Evolutionary conservation across 2,113 vertebrate genomes (phyloP), one percentile per base, ranked within the genome.

Genomic region (Chlamydotis undulata): DNA sequence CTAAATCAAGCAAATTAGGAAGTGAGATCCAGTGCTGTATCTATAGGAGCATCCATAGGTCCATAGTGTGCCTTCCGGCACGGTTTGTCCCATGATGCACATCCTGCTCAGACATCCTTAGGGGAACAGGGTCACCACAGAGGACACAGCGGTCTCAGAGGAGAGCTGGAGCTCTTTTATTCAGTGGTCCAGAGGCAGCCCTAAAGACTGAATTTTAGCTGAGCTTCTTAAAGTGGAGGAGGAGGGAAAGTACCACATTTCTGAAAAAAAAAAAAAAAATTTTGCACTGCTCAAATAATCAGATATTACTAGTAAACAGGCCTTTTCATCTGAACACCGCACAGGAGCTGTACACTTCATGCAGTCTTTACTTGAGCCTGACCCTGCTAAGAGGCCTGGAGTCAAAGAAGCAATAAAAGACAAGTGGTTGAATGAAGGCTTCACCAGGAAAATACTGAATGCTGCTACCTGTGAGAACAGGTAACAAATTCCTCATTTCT

Each of bases 301-400:
- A 45, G 59, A 3, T 55, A 37, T 59, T 69, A 23, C 25, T 33
- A 39, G 7, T 39, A 88, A 87, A 88, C 19, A 76, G 67, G 16
- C 15, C 11, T 50, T 96, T 93, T 84, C 23, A 74, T 78, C 74
- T 87, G 29, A 39, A 88, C 85, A 41, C 47, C 85, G 64, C 69
- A 52, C 68, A 99, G 98, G 97, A 84, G 98, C 98, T 12, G 96
- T 98, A 56, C 97, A 97, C 17, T 99, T 99, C 64, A 97, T 98
- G 83, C 94, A 98, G 93, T 98, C 98, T 65, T 98, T 98, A 39
- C 97, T 99, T 81, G 98, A 99, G 94, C 98, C 98, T 4, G 98
- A 99, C 90, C 98, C 98, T 15, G 82, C 56, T 23, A 98, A 99
- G 94, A 97, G 98, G 21, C 98, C 98, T 59, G 98, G 97, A 75